Evolutionary conservation across 2,797 vertebrate species (phyloP).

Genomic region (Sebastes jordani): DNA sequence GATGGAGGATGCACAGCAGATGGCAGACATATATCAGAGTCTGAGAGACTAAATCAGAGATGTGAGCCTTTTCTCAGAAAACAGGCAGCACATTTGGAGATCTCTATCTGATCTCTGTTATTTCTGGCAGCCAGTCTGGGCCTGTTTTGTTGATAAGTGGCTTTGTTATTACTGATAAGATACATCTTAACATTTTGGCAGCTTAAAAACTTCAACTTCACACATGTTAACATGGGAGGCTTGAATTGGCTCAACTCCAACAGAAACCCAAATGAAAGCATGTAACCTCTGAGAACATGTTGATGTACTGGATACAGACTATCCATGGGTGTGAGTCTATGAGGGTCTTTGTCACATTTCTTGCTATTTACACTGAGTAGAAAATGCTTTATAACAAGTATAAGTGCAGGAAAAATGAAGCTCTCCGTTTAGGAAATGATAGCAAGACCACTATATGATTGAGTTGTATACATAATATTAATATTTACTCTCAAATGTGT

Average conservation of each 20-base stretch:
- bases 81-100: slow-evolving; percentile 12
- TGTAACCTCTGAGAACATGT: background rate
- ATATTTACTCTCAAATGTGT: background rate
- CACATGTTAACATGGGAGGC: background rate
- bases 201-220: slow-evolving; percentile 4
- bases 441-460: background rate
- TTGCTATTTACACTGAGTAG: background rate
- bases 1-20: slow-evolving; percentile 9
- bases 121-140: slow-evolving; percentile 16
- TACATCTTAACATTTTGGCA: slow-evolving; percentile 12
- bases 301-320: background rate
- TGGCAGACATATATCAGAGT: background rate
- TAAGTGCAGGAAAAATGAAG: background rate
- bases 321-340: background rate
- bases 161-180: slow-evolving; percentile 11
- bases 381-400: background rate
- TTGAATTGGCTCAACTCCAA: background rate
- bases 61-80: slow-evolving; percentile 24
- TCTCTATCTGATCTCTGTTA: slow-evolving; percentile 17
- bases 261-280: slow-evolving; percentile 3
- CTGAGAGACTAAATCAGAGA: background rate
- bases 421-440: background rate
- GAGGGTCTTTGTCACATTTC: background rate
- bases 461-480: background rate
- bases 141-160: background rate